Conservation (phyloP, 1,140 invertebrate genomes). For the Habropoda laboriosa region DNA sequence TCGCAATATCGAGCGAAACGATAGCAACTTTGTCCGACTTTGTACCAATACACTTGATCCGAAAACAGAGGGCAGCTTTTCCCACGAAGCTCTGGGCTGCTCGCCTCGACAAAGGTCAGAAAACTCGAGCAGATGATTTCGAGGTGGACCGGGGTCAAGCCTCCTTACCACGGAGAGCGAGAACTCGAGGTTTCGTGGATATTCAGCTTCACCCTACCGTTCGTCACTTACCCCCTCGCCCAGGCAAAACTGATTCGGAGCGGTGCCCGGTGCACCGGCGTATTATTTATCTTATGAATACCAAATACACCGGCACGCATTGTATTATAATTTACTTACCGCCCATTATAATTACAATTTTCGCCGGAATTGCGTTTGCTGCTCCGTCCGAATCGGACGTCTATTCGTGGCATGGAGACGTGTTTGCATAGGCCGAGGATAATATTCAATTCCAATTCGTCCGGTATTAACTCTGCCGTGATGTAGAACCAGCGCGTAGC, state of each 20-base stretch:
- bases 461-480: slow-evolving; percentile 73
- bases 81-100: slow-evolving; percentile 3
- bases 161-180: slow-evolving; percentile 44
- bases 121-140: slow-evolving; percentile 53
- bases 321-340: slow-evolving; percentile 82
- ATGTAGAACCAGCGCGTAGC: slow-evolving; percentile 44
- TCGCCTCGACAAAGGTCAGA: slow-evolving; percentile 46
- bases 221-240: not conserved
- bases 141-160: slow-evolving; percentile 58
- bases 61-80: slow-evolving; percentile 8
- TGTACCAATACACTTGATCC: too few species aligned
- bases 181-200: slow-evolving; percentile 44
- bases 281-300: slow-evolving; percentile 81
- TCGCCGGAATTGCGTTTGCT: slow-evolving; percentile 56
- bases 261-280: slow-evolving; percentile 21
- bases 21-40: too few species aligned
- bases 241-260: slow-evolving; percentile 50
- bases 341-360: slow-evolving; percentile 81
- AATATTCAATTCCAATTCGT: slow-evolving; percentile 81
- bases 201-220: slow-evolving; percentile 28
- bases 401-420: slow-evolving; percentile 35
- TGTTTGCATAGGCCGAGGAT: slow-evolving; percentile 79
- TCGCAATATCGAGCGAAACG: too few species aligned
- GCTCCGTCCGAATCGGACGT: slow-evolving; percentile 26
- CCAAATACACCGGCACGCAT: slow-evolving; percentile 76